Evolutionary conservation across 2,113 vertebrate genomes (phyloP), one percentile per base, ranked within the genome.

Genomic region (Hymenochirus boettgeri): DNA sequence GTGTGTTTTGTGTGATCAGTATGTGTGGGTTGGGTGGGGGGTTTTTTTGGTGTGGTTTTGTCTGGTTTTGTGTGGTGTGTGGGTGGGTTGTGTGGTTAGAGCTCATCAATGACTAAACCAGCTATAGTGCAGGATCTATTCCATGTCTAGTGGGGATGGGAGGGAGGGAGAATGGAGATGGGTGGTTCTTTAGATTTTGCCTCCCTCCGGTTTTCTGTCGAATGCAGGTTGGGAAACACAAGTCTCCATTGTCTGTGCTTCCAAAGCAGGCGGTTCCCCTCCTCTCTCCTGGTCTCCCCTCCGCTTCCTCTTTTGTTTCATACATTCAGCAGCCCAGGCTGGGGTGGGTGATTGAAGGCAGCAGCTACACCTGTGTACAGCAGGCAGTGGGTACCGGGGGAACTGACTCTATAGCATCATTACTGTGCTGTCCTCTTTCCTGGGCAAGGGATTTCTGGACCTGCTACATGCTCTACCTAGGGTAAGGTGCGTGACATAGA

Each of bases 241-340:
- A 67, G 52, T 33, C 60, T 54, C 39, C 53, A 22, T 63, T 25
- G 63, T 50, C 70, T 63, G 70, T 23, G 74, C 61, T 8, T 25
- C 39, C 47, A 46, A 39, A 75, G 71, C 73, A 75, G 73, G 71
- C 73, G 73, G 73, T 37, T 9, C 11, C 60, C 52, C 61, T 35
- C 46, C 11, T 55, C 33, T n/a, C 61, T 35, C 46, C 11, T 55
- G 46, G 18, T 51, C 64, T 66, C 54, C 70, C 45, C 19, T 62
- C 61, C 23, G 51, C 70, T 74, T 71, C 71, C 74, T 75, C 65
- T 74, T 81, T 82, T 83, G 82, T 83, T 79, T 73, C 63, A 35
- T 29, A 62, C 1, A 67, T 67, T 67, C 33, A 67, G 65, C 42
- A 27, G 2, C 56, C 74, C 60, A 59, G 48, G 3, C 24, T 46